Base-by-base conservation (phyloP, 2,797 vertebrate species). In the Chelon auratus region DNA sequence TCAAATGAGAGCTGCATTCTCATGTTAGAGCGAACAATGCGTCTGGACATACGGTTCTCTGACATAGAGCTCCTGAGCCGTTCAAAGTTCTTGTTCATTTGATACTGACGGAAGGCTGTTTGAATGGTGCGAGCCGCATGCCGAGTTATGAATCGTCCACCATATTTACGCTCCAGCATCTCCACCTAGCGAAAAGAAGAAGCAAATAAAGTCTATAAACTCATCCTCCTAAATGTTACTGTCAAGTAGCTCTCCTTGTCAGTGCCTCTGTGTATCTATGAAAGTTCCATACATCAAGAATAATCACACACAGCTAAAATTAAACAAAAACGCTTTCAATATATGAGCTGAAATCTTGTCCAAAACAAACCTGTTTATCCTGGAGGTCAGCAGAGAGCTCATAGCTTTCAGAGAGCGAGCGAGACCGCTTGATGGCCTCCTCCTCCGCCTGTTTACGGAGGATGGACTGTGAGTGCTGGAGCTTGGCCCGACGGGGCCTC, bases 41-140 rank as follows among this genome's bases (percentile, higher is more conserved):
- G 97, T 71, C 97, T 94, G 48, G 98, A 99, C 97, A 99, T 98
- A 59, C 97, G 97, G 91, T 97, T 99, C 92, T 99, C 98, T 0
- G 97, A 99, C 97, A 99, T 98, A 89, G 97, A 99, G 94, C 97
- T 99, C 82, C 98, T 92, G 57, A 99, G 96, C 43, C 98, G 96
- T 93, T 98, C 97, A 62, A 99, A 99, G 91, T 99, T 99, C 89
- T 99, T 99, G 95, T 99, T 99, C 98, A 99, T 99, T 94, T 99
- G 98, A 94, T 99, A 99, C 92, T 99, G 97, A 80, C 98, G 97
- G 89, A 99, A 99, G 54, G 98, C 98, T 0, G 98, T 98, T 83
- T 99, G 98, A 87, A 99, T 99, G 68, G 97, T 99, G 81, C 97
- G 96, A 39, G 97, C 97, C 1, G 98, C 98, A 95, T 99, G 97